These are phyloP conservation scores for Euplexia lucipara DNA, from an alignment of 2,888 invertebrate species.

Conservation along the genomic window DNA sequence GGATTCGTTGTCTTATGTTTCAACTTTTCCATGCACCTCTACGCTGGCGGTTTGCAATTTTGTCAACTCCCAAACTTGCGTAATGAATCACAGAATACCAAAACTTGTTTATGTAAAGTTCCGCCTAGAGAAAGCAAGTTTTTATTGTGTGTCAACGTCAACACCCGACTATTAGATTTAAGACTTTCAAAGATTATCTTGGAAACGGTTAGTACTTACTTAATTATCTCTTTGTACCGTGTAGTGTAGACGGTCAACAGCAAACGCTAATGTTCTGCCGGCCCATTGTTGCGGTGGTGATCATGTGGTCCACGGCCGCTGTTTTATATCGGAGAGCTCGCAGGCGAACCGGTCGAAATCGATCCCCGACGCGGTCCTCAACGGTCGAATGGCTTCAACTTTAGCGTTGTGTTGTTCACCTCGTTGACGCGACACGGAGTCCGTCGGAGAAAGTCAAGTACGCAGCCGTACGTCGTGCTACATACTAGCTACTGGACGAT, in stretches of 20 bases:
- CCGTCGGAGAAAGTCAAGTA: conserved; percentile 89
- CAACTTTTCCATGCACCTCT: conserved; percentile 77
- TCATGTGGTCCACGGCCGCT: conserved; percentile 74
- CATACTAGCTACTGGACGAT: conserved; percentile 78
- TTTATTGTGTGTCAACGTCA: conserved; percentile 71
- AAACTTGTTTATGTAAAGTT: conserved; percentile 81
- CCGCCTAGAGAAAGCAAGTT: conserved; percentile 83
- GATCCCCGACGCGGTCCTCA: conserved; percentile 81
- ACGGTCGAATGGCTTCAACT: conserved; percentile 85
- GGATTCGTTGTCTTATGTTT: conserved; percentile 75
- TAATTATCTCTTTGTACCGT: conserved; percentile 58
- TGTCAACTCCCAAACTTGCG: conserved; percentile 83
- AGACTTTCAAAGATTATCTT: conserved; percentile 70
- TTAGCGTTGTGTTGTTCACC: conserved; percentile 85
- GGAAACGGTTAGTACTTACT: conserved; percentile 62
- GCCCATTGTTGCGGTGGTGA: conserved; percentile 65
- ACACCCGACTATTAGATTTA: conserved; percentile 59
- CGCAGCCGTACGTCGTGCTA: conserved; percentile 82
- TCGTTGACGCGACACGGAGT: conserved; percentile 87
- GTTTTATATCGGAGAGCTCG: conserved; percentile 76
- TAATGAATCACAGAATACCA: conserved; percentile 78
- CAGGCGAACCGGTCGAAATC: conserved; percentile 83
- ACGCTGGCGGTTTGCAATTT: conserved; percentile 75
- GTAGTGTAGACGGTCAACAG: conserved; percentile 34
- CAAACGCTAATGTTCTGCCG: conserved; percentile 56